Percentiles rank a stretch among this genome's conserved stretches.
phyloP scores from a whole-genome alignment of 2,797 vertebrate genomes.

The Coilia nasus region DNA sequence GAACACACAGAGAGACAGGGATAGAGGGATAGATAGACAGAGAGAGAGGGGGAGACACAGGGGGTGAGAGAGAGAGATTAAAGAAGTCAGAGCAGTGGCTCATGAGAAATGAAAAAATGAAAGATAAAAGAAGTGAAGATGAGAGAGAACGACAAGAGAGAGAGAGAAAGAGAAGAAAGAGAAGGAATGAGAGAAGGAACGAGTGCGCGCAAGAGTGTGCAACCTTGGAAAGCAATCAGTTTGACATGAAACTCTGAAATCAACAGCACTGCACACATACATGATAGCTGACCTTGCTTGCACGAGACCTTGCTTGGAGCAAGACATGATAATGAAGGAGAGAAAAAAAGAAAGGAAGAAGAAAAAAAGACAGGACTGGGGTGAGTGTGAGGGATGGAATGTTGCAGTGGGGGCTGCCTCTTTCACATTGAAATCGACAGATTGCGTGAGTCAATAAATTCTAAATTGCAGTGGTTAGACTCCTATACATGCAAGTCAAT shows the following conservation, averaged over 20 bases:
- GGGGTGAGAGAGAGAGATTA: not conserved
- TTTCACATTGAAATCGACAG: not conserved
- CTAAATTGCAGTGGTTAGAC: not conserved
- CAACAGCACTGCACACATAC: slow-evolving; percentile 52
- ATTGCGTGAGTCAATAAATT: not conserved
- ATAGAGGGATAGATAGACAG: not conserved
- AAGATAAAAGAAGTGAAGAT: no score
- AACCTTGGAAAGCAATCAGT: slow-evolving; percentile 24
- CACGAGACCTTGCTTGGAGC: slow-evolving; percentile 38
- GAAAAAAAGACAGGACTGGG: not conserved
- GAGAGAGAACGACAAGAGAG: slow-evolving; percentile 21
- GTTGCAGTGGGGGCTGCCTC: not conserved
- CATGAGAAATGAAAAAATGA: no score
- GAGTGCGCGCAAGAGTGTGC: not conserved
- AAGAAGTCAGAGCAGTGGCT: not conserved
- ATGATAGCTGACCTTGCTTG: slow-evolving; percentile 56
- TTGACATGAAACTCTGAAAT: slow-evolving; percentile 31
- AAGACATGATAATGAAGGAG: not conserved
- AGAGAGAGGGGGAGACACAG: not conserved
- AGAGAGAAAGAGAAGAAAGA: not conserved
- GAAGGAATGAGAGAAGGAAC: slow-evolving; percentile 11
- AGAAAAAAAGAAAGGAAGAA: not conserved
- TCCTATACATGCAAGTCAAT: not conserved
- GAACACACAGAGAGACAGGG: not conserved
- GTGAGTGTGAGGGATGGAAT: not conserved